These are phyloP conservation scores for Nasalis larvatus DNA, from an alignment of 2,113 vertebrate genomes.

Conservation along the genomic window DNA sequence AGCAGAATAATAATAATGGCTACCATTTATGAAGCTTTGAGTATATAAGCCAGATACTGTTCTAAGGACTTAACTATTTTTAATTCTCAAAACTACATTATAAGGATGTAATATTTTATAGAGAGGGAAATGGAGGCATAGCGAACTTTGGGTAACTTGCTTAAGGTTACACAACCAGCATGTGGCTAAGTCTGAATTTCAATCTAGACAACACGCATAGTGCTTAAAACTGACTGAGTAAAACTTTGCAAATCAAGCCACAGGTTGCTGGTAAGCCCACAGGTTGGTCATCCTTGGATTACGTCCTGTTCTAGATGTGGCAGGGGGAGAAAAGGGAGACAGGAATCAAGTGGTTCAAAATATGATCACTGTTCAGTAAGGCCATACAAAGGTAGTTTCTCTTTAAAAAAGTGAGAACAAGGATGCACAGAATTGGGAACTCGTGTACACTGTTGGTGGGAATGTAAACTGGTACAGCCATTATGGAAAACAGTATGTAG, in stretches of 20 bases:
- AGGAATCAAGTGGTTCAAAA: not conserved
- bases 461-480: not conserved
- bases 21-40: not conserved
- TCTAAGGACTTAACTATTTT: not conserved
- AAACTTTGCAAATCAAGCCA: not conserved
- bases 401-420: not conserved
- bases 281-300: not conserved
- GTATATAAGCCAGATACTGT: not conserved
- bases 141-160: not conserved
- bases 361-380: not conserved
- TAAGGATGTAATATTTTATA: not conserved
- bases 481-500: not conserved
- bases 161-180: not conserved
- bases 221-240: not conserved
- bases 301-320: not conserved
- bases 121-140: not conserved
- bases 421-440: not conserved
- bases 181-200: not conserved
- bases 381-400: not conserved
- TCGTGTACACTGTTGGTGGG: not conserved
- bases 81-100: constrained; percentile 22
- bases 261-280: not conserved
- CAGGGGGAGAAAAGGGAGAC: not conserved
- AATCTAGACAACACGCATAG: not conserved
- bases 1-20: not conserved